phyloP scores from a whole-genome alignment of 2,797 vertebrate genomes.

The Lophotriccus pileatus region DNA sequence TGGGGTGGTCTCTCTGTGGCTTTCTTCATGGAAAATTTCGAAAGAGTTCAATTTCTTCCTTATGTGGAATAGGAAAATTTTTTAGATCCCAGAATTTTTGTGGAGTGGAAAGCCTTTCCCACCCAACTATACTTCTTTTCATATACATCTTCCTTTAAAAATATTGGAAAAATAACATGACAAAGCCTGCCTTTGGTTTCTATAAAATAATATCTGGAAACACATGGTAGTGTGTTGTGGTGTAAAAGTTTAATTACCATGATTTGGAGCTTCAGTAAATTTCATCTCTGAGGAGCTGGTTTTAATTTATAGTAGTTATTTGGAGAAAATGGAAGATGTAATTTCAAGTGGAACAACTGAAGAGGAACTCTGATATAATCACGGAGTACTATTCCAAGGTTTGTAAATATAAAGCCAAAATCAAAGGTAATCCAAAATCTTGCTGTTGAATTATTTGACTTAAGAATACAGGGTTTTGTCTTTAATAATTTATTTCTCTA shows the following conservation, averaged over 20 bases:
- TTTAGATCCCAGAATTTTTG: slow-evolving; percentile 63
- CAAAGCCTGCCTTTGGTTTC: slow-evolving; percentile 46
- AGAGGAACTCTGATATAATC: slow-evolving; percentile 40
- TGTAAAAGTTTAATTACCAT: slow-evolving; percentile 55
- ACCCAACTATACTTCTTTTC: slow-evolving; percentile 60
- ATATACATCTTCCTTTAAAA: slow-evolving; percentile 61
- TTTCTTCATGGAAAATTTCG: slow-evolving; percentile 70
- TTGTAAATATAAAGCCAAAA: slow-evolving; percentile 27
- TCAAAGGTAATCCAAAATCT: slow-evolving; percentile 37
- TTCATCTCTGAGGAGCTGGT: slow-evolving; percentile 34
- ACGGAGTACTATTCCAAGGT: slow-evolving; percentile 1
- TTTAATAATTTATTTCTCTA: background rate
- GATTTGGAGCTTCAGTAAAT: slow-evolving; percentile 54
- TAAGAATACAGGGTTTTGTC: background rate
- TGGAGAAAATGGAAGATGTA: slow-evolving; percentile 57
- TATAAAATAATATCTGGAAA: slow-evolving; percentile 56
- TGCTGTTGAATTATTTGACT: slow-evolving; percentile 1
- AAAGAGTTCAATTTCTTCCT: slow-evolving; percentile 70
- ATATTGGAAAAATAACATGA: slow-evolving; percentile 20
- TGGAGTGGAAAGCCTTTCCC: slow-evolving; percentile 62
- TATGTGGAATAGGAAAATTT: slow-evolving; percentile 69
- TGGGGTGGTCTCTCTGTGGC: slow-evolving; percentile 68
- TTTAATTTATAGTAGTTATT: slow-evolving; percentile 61
- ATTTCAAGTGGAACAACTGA: slow-evolving; percentile 60
- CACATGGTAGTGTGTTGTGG: slow-evolving; percentile 39